Conservation (phyloP, 2,888 invertebrate genomes). For the Nephrotoma flavescens region DNA sequence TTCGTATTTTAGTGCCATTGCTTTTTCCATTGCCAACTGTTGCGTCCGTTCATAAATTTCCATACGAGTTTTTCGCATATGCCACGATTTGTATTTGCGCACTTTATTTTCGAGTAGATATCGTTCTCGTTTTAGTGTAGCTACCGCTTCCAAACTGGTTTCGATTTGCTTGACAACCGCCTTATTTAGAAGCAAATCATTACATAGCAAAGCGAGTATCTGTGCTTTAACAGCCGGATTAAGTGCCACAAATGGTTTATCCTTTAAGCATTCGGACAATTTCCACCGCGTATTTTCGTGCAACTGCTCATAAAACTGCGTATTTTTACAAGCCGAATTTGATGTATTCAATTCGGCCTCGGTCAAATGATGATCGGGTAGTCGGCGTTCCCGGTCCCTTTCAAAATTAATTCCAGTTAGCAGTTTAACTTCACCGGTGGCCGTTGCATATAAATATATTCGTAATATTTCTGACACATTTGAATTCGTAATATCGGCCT, state of each 20-base stretch:
- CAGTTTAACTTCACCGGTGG: slow-evolving; percentile 72
- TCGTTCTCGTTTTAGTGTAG: slow-evolving; percentile 76
- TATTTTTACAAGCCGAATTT: slow-evolving; percentile 56
- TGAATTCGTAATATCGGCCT: slow-evolving; percentile 79
- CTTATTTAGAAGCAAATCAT: slow-evolving; percentile 88
- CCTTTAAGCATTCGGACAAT: slow-evolving; percentile 62
- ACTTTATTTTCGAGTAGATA: slow-evolving; percentile 89
- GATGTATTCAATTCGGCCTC: slow-evolving; percentile 46
- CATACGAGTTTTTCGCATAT: slow-evolving; percentile 57
- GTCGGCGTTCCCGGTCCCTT: slow-evolving; percentile 60
- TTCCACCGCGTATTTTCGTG: slow-evolving; percentile 67
- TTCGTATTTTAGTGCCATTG: slow-evolving; percentile 27
- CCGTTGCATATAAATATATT: slow-evolving; percentile 81
- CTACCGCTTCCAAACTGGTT: slow-evolving; percentile 69
- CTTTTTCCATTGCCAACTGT: slow-evolving; percentile 24
- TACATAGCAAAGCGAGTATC: slow-evolving; percentile 82
- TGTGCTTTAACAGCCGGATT: slow-evolving; percentile 76
- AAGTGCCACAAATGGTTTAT: slow-evolving; percentile 73
- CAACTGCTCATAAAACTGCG: slow-evolving; percentile 61
- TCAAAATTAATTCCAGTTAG: slow-evolving; percentile 68
- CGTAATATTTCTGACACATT: slow-evolving; percentile 85
- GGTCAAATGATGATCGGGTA: slow-evolving; percentile 70
- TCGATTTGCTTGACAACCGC: slow-evolving; percentile 83
- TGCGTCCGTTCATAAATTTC: slow-evolving; percentile 50
- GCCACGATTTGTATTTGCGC: slow-evolving; percentile 61